A percentile compares a stretch with the other conserved stretches of the same genome.
Conservation (phyloP, 2,888 invertebrate species). For the Coenonympha glycerion region DNA sequence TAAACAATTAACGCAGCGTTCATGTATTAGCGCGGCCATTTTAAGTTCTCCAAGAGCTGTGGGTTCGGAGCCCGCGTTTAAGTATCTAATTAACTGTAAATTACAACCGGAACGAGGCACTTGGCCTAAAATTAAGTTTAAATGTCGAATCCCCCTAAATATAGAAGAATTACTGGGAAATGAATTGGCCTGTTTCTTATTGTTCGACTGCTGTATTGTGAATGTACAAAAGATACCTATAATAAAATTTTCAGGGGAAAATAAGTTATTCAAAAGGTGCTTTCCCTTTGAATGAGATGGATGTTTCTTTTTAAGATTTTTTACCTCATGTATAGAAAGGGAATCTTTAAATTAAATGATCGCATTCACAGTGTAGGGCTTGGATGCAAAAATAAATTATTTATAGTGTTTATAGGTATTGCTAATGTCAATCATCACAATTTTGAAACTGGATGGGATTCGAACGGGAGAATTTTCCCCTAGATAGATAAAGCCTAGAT, state of each 20-base stretch:
- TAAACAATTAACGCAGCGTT: slow-evolving; percentile 11
- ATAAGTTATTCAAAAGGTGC: background rate
- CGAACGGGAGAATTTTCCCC: no score
- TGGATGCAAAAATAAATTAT: no score
- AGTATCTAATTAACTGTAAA: slow-evolving; percentile 15
- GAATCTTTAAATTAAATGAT: no score
- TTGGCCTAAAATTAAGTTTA: slow-evolving; percentile 14
- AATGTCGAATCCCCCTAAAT: slow-evolving; percentile 10
- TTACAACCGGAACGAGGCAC: slow-evolving; percentile 13
- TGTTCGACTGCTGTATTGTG: background rate
- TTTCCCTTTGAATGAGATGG: background rate
- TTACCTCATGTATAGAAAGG: no score
- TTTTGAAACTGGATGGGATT: no score
- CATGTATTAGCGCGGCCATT: slow-evolving; percentile 15
- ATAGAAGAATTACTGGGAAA: slow-evolving; percentile 11
- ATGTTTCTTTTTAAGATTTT: background rate
- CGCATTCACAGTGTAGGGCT: no score
- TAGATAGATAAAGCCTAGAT: no score
- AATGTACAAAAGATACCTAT: background rate
- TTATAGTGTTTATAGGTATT: no score
- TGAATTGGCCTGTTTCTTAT: slow-evolving; percentile 2
- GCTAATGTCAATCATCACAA: no score
- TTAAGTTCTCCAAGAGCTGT: slow-evolving; percentile 8
- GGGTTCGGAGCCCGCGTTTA: slow-evolving; percentile 5
- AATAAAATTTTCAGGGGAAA: background rate